A percentile compares a stretch with the other conserved stretches of the same genome.
Conservation (phyloP, 2,797 vertebrate species). For the Pseudochirops cupreus region DNA sequence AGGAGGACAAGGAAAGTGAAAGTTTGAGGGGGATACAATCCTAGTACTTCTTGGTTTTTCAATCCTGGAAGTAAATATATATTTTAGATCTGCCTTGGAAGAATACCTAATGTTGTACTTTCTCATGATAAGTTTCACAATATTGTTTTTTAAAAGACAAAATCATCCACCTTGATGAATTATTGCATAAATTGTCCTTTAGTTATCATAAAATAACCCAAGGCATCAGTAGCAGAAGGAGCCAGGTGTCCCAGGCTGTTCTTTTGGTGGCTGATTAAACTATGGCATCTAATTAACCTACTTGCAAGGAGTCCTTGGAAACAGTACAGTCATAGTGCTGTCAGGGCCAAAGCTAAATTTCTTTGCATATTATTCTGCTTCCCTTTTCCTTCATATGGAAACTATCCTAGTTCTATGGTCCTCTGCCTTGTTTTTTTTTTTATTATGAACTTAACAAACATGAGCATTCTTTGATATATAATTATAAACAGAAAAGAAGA, state of each 20-base stretch:
- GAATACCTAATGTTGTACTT: background rate
- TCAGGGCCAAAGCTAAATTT: background rate
- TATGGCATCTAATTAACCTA: slow-evolving; percentile 7
- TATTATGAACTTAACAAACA: background rate
- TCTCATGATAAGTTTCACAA: background rate
- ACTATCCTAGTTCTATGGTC: background rate
- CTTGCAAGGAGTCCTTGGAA: background rate
- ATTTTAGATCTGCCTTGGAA: background rate
- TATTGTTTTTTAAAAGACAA: background rate
- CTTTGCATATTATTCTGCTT: background rate
- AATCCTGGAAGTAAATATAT: background rate
- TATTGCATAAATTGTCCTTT: background rate
- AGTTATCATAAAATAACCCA: background rate
- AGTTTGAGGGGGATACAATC: background rate
- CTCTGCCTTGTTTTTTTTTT: background rate
- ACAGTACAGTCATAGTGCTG: background rate
- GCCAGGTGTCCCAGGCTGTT: background rate
- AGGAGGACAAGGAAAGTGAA: background rate
- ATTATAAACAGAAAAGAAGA: background rate
- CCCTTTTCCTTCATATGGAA: background rate
- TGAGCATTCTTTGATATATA: background rate
- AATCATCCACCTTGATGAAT: background rate
- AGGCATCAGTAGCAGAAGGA: background rate
- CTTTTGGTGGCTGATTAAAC: background rate
- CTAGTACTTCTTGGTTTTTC: background rate